Evolutionary conservation across 2,113 vertebrate genomes (phyloP).

Genomic region (Potamarius usumacintae): DNA sequence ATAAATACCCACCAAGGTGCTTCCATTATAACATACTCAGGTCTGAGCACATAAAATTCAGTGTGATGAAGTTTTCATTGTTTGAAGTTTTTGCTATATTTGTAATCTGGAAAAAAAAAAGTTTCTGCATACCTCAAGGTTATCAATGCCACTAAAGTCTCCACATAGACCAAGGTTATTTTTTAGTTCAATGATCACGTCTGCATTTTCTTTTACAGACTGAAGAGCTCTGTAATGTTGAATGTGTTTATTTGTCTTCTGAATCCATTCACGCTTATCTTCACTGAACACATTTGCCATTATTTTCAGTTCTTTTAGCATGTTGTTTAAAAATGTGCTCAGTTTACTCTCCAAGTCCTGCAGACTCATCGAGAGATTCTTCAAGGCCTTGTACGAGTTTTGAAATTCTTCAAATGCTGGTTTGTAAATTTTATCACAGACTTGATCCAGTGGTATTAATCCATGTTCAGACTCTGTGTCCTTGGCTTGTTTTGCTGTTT

Average conservation of each 20-base stretch:
- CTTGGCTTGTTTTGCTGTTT: conserved; percentile 24
- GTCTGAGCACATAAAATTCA: neutral
- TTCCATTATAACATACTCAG: neutral
- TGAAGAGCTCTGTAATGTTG: conserved; percentile 14
- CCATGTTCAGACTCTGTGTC: neutral
- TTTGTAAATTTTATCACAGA: conserved; percentile 30
- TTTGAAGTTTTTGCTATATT: neutral
- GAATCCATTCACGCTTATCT: conserved; percentile 24
- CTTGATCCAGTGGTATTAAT: conserved; percentile 37
- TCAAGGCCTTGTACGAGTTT: conserved; percentile 24
- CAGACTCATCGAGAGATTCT: conserved; percentile 43
- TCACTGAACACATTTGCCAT: conserved; percentile 25
- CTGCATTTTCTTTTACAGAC: conserved; percentile 13
- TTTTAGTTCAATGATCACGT: conserved; percentile 36
- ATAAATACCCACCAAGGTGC: neutral
- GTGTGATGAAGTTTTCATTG: neutral
- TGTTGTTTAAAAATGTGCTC: neutral
- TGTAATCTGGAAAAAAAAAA: neutral
- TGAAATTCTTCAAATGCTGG: conserved; percentile 32
- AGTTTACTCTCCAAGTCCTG: conserved; percentile 31
- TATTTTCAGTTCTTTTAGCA: conserved; percentile 3
- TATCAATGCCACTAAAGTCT: conserved; percentile 37
- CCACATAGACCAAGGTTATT: conserved; percentile 35
- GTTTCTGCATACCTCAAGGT: conserved; percentile 34
- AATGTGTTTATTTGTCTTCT: neutral